Conservation (phyloP, 2,113 vertebrate species). For the Dipodomys spectabilis region DNA sequence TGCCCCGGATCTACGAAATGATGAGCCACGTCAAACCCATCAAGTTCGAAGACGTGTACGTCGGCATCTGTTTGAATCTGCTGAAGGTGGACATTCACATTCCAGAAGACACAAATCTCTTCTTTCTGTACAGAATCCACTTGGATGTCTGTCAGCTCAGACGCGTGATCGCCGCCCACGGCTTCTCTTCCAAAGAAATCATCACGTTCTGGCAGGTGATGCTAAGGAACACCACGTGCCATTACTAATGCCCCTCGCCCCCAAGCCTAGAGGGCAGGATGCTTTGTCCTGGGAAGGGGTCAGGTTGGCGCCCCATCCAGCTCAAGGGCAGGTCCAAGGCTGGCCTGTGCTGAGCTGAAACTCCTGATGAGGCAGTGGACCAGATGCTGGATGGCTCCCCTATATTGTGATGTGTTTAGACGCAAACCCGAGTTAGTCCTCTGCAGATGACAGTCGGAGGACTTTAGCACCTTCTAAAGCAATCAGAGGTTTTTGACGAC, state of each 20-base stretch:
- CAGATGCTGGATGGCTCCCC: background rate
- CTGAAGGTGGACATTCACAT: slow-evolving; percentile 82
- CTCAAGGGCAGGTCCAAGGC: background rate
- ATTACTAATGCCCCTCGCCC: slow-evolving; percentile 75
- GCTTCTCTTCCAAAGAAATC: slow-evolving; percentile 78
- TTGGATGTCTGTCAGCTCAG: slow-evolving; percentile 84
- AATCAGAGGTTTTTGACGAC: background rate
- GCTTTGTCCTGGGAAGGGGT: background rate
- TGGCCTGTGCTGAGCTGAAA: background rate
- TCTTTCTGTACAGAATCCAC: slow-evolving; percentile 82
- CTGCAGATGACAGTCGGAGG: background rate
- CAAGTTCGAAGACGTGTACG: slow-evolving; percentile 87
- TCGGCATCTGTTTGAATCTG: slow-evolving; percentile 85
- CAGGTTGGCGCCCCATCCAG: background rate
- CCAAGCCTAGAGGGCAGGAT: background rate
- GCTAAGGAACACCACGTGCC: slow-evolving; percentile 64
- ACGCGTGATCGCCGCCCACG: slow-evolving; percentile 82
- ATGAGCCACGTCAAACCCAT: slow-evolving; percentile 85
- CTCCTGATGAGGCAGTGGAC: background rate
- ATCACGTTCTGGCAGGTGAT: slow-evolving; percentile 84
- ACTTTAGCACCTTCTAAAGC: slow-evolving; percentile 14
- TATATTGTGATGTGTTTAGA: background rate
- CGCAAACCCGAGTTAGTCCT: background rate
- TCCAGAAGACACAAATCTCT: slow-evolving; percentile 79
- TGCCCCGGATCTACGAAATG: slow-evolving; percentile 81